A percentile compares a stretch with the other conserved stretches of the same genome.
Conservation (phyloP, 2,888 invertebrate species). For the Cinara cedri region DNA sequence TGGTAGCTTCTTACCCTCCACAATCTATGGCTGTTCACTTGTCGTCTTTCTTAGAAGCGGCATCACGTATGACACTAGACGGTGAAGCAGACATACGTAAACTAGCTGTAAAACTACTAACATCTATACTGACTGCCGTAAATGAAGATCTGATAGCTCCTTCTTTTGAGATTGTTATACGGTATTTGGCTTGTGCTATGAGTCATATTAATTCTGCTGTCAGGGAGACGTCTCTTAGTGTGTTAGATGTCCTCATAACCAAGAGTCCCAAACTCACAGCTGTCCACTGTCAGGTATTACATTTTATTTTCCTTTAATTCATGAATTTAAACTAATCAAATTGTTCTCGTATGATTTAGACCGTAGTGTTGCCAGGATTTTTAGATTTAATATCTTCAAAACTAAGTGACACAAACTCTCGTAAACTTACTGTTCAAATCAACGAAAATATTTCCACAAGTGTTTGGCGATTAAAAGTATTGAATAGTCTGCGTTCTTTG, state of each 20-base stretch:
- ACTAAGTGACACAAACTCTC: slow-evolving; percentile 62
- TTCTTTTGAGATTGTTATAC: slow-evolving; percentile 78
- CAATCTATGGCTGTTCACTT: slow-evolving; percentile 69
- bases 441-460: slow-evolving; percentile 71
- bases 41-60: slow-evolving; percentile 72
- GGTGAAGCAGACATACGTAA: slow-evolving; percentile 69
- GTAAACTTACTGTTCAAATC: slow-evolving; percentile 57
- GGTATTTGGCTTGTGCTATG: slow-evolving; percentile 86
- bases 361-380: slow-evolving; percentile 73
- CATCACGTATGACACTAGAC: slow-evolving; percentile 75
- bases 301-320: neutral
- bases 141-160: slow-evolving; percentile 69
- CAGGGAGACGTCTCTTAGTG: slow-evolving; percentile 81
- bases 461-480: slow-evolving; percentile 79
- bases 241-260: slow-evolving; percentile 78
- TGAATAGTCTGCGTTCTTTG: slow-evolving; percentile 72
- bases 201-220: slow-evolving; percentile 82
- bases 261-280: slow-evolving; percentile 73
- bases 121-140: slow-evolving; percentile 62
- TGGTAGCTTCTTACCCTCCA: slow-evolving; percentile 64
- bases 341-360: neutral
- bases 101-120: slow-evolving; percentile 65
- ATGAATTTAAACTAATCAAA: neutral
- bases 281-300: slow-evolving; percentile 66
- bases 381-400: slow-evolving; percentile 80